Percentiles rank a stretch among this genome's conserved stretches.
These are phyloP conservation scores for Chaetodon trifasciatus DNA, from an alignment of 2,797 vertebrate species.

Conservation along the genomic window DNA sequence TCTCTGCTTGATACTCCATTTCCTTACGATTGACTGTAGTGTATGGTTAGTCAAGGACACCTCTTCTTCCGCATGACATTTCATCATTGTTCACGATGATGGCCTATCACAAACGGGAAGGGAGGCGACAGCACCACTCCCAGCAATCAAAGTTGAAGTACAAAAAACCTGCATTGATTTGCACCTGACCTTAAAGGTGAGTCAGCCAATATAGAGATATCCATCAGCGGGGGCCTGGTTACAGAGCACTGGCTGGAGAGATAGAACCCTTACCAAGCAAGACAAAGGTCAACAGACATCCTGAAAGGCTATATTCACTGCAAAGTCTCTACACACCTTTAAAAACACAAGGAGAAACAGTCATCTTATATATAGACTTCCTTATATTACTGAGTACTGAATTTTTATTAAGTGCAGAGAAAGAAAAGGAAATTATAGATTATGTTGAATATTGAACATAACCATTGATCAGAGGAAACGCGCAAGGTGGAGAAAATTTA, in stretches of 20 bases:
- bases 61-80: conserved; percentile 45
- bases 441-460: not conserved
- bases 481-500: not conserved
- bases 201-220: conserved; percentile 78
- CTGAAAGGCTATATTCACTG: conserved; percentile 47
- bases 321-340: conserved; percentile 29
- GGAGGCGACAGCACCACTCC: conserved; percentile 41
- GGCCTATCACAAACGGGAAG: conserved; percentile 52
- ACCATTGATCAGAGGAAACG: conserved; percentile 23
- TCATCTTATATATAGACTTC: not conserved
- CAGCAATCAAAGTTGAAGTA: conserved; percentile 63
- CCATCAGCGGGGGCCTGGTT: conserved; percentile 72
- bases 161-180: conserved; percentile 76
- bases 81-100: conserved; percentile 67
- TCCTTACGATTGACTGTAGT: conserved; percentile 50
- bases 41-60: conserved; percentile 59
- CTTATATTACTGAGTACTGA: not conserved
- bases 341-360: conserved; percentile 24
- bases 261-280: conserved; percentile 70
- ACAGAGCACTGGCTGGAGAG: conserved; percentile 61
- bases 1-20: conserved; percentile 53
- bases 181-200: conserved; percentile 76
- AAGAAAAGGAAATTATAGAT: conserved; percentile 26
- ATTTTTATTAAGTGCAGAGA: conserved; percentile 4
- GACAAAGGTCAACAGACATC: conserved; percentile 79